phyloP scores from a whole-genome alignment of 2,888 invertebrate genomes.

The Phortica magna region DNA sequence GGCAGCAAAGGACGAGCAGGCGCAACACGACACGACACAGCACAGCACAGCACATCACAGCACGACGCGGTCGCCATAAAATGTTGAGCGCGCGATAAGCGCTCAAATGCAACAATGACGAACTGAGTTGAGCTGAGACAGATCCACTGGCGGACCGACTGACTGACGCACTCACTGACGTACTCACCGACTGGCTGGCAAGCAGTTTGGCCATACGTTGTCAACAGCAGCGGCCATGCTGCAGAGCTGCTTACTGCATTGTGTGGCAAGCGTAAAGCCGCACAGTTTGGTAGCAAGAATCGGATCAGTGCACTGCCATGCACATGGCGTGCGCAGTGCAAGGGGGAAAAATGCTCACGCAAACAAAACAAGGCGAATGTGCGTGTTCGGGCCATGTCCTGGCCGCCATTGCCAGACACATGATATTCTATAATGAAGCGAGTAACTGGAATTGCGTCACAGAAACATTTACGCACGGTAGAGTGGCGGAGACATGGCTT shows the following conservation, averaged over 20 bases:
- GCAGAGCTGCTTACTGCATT: neutral
- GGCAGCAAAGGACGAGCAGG: neutral
- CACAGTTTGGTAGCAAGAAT: neutral
- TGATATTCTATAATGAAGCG: constrained; percentile 18
- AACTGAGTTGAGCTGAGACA: neutral
- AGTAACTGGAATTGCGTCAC: constrained; percentile 11
- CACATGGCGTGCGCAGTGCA: neutral
- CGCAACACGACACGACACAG: neutral
- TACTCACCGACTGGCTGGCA: too few relatives aligned
- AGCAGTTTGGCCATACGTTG: too few relatives aligned
- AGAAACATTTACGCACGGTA: neutral
- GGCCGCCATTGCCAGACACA: constrained; percentile 12
- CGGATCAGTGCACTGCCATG: constrained; percentile 8
- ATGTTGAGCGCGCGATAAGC: constrained; percentile 24
- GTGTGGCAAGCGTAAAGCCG: constrained; percentile 12
- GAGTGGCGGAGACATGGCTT: neutral
- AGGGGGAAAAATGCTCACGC: neutral
- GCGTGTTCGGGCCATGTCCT: neutral
- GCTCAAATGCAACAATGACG: constrained; percentile 8
- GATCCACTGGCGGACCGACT: too few relatives aligned
- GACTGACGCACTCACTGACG: too few relatives aligned
- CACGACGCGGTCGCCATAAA: neutral
- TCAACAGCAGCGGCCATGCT: neutral
- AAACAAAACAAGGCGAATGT: constrained; percentile 6
- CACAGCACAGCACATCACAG: neutral